A percentile compares a stretch with the other conserved stretches of the same genome.
Conservation (phyloP, 2,888 invertebrate genomes). For the Tetrapedia diversipes region DNA sequence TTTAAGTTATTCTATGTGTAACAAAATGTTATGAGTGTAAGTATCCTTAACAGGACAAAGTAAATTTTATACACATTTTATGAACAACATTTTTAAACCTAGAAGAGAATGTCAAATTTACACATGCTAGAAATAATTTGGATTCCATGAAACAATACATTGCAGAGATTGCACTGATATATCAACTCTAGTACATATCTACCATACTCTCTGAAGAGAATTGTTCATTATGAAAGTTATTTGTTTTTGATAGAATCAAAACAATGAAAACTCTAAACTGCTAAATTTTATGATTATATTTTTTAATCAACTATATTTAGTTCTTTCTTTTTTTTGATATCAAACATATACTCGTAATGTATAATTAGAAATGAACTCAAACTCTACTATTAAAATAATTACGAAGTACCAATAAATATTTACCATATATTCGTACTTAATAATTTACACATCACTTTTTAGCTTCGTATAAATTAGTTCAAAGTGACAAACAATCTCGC, state of each 20-base stretch:
- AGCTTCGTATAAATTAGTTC: slow-evolving; percentile 13
- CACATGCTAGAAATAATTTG: slow-evolving; percentile 44
- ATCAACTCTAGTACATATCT: slow-evolving; percentile 58
- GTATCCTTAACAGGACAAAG: slow-evolving; percentile 67
- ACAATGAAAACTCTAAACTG: slow-evolving; percentile 8
- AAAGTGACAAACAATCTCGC: slow-evolving; percentile 2
- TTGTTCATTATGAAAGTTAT: slow-evolving; percentile 10
- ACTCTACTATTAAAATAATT: slow-evolving; percentile 22
- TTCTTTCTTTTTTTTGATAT: slow-evolving; percentile 42
- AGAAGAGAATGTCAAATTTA: slow-evolving; percentile 46
- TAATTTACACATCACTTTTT: slow-evolving; percentile 13
- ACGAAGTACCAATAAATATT: slow-evolving; percentile 53
- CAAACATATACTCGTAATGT: slow-evolving; percentile 2
- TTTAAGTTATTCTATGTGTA: slow-evolving; percentile 74
- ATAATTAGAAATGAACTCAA: slow-evolving; percentile 15
- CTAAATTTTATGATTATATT: slow-evolving; percentile 12
- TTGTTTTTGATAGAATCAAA: background rate
- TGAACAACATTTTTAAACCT: slow-evolving; percentile 68
- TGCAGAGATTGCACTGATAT: slow-evolving; percentile 50
- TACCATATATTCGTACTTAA: slow-evolving; percentile 30
- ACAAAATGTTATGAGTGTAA: slow-evolving; percentile 57
- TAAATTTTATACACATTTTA: slow-evolving; percentile 75
- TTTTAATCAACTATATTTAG: slow-evolving; percentile 39
- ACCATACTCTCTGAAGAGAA: slow-evolving; percentile 40
- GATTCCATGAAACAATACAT: slow-evolving; percentile 49